Conservation (phyloP, 2,888 invertebrate genomes). For the Drosophila peninsularis region DNA sequence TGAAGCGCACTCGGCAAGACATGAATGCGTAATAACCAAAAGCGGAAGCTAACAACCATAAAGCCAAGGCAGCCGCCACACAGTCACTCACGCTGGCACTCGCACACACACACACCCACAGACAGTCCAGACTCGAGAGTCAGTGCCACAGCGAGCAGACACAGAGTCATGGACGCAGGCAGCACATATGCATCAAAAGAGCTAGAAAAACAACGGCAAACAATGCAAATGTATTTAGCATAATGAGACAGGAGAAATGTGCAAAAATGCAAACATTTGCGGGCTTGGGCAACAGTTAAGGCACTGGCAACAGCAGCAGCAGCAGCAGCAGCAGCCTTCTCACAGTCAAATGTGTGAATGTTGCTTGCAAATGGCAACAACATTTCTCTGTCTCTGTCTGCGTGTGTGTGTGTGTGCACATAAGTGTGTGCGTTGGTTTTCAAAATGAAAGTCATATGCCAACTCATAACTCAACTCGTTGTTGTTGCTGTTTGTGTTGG, state of each 20-base stretch:
- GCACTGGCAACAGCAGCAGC: slow-evolving; percentile 16
- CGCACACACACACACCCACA: slow-evolving; percentile 23
- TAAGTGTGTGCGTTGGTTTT: slow-evolving; percentile 53
- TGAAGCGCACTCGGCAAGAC: slow-evolving; percentile 81
- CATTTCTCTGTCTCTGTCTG: slow-evolving; percentile 46
- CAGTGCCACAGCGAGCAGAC: slow-evolving; percentile 20
- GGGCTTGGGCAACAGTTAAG: slow-evolving; percentile 50
- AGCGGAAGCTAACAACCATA: slow-evolving; percentile 81
- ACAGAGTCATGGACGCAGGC: slow-evolving; percentile 33
- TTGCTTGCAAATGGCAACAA: slow-evolving; percentile 68
- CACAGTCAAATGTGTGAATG: slow-evolving; percentile 72
- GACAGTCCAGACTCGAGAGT: slow-evolving; percentile 22
- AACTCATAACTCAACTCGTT: slow-evolving; percentile 74
- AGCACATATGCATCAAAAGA: slow-evolving; percentile 82
- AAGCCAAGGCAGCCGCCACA: slow-evolving; percentile 70
- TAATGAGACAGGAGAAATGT: slow-evolving; percentile 83
- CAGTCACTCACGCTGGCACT: slow-evolving; percentile 31
- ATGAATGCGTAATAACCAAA: slow-evolving; percentile 81
- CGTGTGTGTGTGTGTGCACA: slow-evolving; percentile 24
- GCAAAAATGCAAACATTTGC: slow-evolving; percentile 81
- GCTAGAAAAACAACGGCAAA: slow-evolving; percentile 82
- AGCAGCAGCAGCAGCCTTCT: slow-evolving; percentile 45
- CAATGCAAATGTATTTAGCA: slow-evolving; percentile 83
- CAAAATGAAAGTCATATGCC: slow-evolving; percentile 81
- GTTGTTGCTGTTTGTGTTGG: slow-evolving; percentile 63